Base-by-base conservation (phyloP, 2,888 invertebrate genomes). In the Boloria euphrosyne region DNA sequence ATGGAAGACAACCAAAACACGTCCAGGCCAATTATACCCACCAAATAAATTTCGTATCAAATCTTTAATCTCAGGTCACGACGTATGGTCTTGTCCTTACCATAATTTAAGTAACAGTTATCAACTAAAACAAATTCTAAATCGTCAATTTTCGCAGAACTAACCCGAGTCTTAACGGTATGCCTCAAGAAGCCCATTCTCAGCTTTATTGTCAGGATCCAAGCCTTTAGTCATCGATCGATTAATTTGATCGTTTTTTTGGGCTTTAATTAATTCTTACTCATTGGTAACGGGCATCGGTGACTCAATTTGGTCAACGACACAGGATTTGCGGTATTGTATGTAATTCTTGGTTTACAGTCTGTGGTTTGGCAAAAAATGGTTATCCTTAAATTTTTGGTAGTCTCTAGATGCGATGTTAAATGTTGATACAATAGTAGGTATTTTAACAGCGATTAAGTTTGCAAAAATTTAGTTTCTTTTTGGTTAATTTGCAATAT, bases 251-350 rank as follows among this genome's bases (percentile, higher is more conserved):
- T 79, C 80, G 81, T 78, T 80, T 83, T 73, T 79, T 75, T 72
- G 71, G 74, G 76, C 44, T 84, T 89, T 90, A 90, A 91, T 91
- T 90, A 89, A 85, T 89, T 87, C 83, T 90, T 89, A 88, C 80
- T 90, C 89, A 89, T 81, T 77, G 80, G 83, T 89, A 90, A 88
- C 89, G 86, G 89, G 74, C 78, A 75, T 73, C 71, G 76, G 75
- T 90, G 90, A 89, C 77, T 90, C 87, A 89, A 79, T 65, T 65
- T 73, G 73, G 70, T 72, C 75, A 78, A 71, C 79, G 81, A 79
- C 67, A 73, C 73, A 67, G 69, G 70, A 73, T 65, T 57, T 58
- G 62, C 60, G 72, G 68, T 70, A 65, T 71, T 68, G 62, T 67
- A 66, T 67, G 66, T 63, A 53, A 51, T 68, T 53, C 59, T 66